These are phyloP conservation scores for Diabrotica virgifera DNA, from an alignment of 1,140 invertebrate species.

Conservation along the genomic window DNA sequence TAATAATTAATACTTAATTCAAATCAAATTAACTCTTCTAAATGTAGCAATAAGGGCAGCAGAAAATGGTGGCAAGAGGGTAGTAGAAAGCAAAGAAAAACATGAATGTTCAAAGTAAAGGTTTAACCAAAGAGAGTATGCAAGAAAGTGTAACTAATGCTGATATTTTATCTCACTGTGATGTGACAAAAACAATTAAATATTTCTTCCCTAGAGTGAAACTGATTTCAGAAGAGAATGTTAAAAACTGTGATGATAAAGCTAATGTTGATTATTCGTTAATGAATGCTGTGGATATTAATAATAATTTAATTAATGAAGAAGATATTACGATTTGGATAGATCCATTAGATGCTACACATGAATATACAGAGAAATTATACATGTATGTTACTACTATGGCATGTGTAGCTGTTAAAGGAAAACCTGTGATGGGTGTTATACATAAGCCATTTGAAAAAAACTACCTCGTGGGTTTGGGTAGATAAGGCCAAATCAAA, in stretches of 20 bases:
- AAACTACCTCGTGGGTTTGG: constrained; percentile 84
- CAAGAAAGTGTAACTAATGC: constrained; percentile 86
- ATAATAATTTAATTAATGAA: constrained; percentile 53
- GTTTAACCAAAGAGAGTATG: constrained; percentile 80
- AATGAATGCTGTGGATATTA: constrained; percentile 48
- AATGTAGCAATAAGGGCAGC: constrained; percentile 75
- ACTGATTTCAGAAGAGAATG: constrained; percentile 79
- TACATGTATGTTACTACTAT: constrained; percentile 94
- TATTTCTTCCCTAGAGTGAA: constrained; percentile 72
- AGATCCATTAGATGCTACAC: constrained; percentile 97
- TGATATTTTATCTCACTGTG: constrained; percentile 84
- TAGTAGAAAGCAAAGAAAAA: constrained; percentile 62
- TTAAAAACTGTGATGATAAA: constrained; percentile 49
- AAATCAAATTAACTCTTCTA: no score
- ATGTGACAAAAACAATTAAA: constrained; percentile 77
- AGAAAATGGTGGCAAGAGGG: constrained; percentile 73
- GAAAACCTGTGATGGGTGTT: constrained; percentile 88
- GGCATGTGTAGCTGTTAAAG: constrained; percentile 93
- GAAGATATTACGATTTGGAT: constrained; percentile 81
- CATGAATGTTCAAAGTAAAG: constrained; percentile 74
- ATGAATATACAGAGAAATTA: constrained; percentile 94
- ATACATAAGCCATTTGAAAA: constrained; percentile 90
- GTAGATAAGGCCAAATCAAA: constrained; percentile 55
- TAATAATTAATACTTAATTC: no score
- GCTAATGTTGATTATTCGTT: constrained; percentile 45